These are phyloP conservation scores for Leucoraja ocellata DNA, from an alignment of 2,797 vertebrate species.

Conservation along the genomic window DNA sequence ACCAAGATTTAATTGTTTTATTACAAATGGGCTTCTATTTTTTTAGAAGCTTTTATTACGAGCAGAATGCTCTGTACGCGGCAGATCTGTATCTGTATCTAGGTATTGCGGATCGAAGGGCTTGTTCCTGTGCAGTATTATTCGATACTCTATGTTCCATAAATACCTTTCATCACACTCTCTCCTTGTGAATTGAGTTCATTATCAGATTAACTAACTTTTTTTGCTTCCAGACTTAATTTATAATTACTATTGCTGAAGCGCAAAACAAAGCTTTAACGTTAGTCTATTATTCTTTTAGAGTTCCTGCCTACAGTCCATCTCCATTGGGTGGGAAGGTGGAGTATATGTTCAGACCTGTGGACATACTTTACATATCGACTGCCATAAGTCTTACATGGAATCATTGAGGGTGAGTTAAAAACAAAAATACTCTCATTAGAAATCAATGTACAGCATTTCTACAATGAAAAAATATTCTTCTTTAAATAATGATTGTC, in stretches of 20 bases:
- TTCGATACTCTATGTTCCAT: too few species aligned
- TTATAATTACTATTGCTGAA: not conserved
- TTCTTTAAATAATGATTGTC: not conserved
- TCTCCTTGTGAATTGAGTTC: not conserved
- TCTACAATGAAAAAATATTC: not conserved
- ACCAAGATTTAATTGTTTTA: not conserved
- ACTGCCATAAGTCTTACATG: conserved; percentile 99
- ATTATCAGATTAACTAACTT: not conserved
- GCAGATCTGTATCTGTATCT: not conserved
- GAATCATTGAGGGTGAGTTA: conserved; percentile 89
- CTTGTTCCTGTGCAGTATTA: too few species aligned
- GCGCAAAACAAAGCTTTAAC: not conserved
- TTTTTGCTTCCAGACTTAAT: not conserved
- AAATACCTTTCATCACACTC: too few species aligned
- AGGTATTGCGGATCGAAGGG: too few species aligned
- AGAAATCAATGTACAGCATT: not conserved
- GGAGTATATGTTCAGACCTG: conserved; percentile 98
- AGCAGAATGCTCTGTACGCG: not conserved
- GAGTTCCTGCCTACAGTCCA: conserved; percentile 96
- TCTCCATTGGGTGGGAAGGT: conserved; percentile 97
- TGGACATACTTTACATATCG: conserved; percentile 95
- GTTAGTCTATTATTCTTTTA: not conserved
- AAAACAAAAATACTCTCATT: conserved; percentile 8
- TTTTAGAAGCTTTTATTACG: not conserved
- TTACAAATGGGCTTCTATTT: not conserved